These are phyloP conservation scores for Diplosoma virens DNA, from an alignment of 23 tunicate species.

Conservation along the genomic window DNA sequence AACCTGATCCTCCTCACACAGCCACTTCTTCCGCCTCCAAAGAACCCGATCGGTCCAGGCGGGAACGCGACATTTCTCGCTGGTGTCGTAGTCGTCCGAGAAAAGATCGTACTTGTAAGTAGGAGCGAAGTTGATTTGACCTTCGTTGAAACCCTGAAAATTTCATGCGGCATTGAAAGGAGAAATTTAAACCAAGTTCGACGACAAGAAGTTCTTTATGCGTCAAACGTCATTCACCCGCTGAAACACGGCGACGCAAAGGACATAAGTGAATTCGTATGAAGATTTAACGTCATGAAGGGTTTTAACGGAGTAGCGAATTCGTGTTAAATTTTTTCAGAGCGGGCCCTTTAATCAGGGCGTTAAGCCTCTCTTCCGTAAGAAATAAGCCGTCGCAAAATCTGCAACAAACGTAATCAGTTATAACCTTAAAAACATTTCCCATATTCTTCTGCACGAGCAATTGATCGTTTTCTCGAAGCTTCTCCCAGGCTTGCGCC, in stretches of 20 bases:
- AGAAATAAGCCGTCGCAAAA: too few relatives aligned
- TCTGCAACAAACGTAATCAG: not conserved
- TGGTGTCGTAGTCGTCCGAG: slow-evolving; percentile 93
- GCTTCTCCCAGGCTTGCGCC: slow-evolving; percentile 70
- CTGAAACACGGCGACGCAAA: too few relatives aligned
- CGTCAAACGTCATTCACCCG: too few relatives aligned
- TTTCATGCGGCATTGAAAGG: too few relatives aligned
- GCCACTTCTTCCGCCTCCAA: slow-evolving; percentile 75
- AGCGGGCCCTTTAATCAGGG: too few relatives aligned
- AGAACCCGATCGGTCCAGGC: slow-evolving; percentile 97
- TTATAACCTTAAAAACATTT: slow-evolving; percentile 67
- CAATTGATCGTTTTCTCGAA: slow-evolving; percentile 80
- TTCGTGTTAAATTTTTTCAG: too few relatives aligned
- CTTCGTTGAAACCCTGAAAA: slow-evolving; percentile 77
- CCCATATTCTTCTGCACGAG: slow-evolving; percentile 70
- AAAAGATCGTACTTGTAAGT: slow-evolving; percentile 97
- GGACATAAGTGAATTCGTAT: too few relatives aligned
- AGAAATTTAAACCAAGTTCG: too few relatives aligned
- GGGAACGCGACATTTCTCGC: slow-evolving; percentile 93
- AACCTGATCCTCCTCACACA: slow-evolving; percentile 13
- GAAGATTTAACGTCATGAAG: too few relatives aligned
- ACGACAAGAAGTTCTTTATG: too few relatives aligned
- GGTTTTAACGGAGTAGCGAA: too few relatives aligned
- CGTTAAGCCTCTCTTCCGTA: too few relatives aligned
- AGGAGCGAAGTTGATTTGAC: slow-evolving; percentile 89